phyloP scores from a whole-genome alignment of 2,113 vertebrate genomes.

The Brachypodius melanocephalos region DNA sequence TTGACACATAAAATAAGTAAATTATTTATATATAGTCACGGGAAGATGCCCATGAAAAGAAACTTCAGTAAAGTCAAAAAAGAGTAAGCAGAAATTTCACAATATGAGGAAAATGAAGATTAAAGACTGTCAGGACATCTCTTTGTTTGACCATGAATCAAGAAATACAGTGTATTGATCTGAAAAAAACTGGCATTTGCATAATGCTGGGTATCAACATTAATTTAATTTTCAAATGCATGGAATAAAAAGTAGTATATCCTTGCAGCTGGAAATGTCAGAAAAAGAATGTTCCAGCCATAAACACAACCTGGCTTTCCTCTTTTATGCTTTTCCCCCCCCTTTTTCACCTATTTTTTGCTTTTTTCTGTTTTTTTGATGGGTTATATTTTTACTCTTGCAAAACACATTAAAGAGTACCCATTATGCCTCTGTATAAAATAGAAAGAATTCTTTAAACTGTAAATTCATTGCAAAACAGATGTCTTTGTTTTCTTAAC shows the following conservation, averaged over 20 bases:
- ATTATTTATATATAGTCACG: not conserved
- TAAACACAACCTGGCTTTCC: not conserved
- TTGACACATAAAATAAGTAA: not conserved
- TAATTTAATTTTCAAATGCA: not conserved
- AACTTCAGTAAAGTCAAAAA: not conserved
- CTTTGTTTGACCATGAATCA: not conserved
- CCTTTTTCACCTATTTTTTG: not conserved
- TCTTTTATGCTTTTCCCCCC: rapidly evolving
- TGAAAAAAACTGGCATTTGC: not conserved
- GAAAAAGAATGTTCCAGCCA: not conserved
- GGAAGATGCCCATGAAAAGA: not conserved
- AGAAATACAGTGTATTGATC: not conserved
- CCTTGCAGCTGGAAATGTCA: not conserved
- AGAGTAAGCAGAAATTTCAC: not conserved
- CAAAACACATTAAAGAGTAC: not conserved
- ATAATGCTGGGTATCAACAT: not conserved
- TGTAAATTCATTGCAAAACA: not conserved
- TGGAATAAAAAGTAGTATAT: not conserved
- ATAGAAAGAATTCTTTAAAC: not conserved
- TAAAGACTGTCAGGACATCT: not conserved
- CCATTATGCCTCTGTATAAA: not conserved
- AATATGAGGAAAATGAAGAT: not conserved
- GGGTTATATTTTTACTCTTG: not conserved
- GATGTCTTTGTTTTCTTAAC: not conserved
- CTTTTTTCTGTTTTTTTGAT: rapidly evolving